A percentile compares a stretch with the other conserved stretches of the same genome.
phyloP scores from a whole-genome alignment of 2,888 invertebrate species.

The Diplazon laetatorius region DNA sequence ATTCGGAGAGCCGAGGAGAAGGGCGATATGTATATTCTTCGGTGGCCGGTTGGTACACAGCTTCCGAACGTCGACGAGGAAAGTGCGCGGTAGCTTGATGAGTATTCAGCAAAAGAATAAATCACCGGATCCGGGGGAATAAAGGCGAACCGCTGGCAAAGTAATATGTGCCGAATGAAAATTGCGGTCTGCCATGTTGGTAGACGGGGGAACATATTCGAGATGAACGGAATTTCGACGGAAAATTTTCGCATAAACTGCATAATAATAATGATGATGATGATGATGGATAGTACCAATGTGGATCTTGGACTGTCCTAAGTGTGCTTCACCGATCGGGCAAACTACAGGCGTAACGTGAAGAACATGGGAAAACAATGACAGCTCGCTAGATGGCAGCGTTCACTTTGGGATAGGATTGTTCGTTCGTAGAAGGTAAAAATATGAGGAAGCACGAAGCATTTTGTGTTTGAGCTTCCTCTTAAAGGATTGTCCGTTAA shows the following conservation, averaged over 20 bases:
- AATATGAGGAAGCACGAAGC: too few species aligned
- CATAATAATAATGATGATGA: too few species aligned
- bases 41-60: background rate
- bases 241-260: background rate
- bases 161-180: background rate
- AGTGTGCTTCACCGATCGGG: background rate
- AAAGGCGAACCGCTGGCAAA: background rate
- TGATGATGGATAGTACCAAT: too few species aligned
- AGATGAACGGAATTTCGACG: background rate
- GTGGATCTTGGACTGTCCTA: background rate
- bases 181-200: background rate
- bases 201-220: background rate
- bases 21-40: conserved; percentile 6
- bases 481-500: too few species aligned
- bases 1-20: background rate
- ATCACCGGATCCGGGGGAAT: conserved; percentile 3
- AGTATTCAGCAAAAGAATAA: conserved; percentile 3
- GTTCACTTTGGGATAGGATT: background rate
- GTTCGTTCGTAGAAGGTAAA: background rate
- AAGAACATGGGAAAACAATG: background rate
- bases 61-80: conserved; percentile 1
- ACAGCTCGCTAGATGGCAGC: background rate
- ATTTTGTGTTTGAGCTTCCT: too few species aligned
- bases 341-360: background rate
- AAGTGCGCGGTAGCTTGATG: conserved; percentile 6